Base-by-base conservation (phyloP, 1,140 invertebrate genomes). In the Meloidogyne chitwoodi region DNA sequence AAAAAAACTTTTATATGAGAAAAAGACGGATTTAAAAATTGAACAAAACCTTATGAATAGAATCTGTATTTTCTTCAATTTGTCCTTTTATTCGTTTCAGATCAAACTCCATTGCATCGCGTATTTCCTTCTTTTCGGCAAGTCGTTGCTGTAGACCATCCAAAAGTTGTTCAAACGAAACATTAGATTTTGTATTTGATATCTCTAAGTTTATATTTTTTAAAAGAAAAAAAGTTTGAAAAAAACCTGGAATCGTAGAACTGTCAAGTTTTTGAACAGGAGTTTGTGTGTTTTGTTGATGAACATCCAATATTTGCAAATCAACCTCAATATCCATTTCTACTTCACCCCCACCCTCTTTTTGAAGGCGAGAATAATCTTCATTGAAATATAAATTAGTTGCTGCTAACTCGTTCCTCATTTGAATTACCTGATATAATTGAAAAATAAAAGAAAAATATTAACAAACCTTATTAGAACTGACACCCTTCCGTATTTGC, bases 321-420 rank as follows among this genome's bases (percentile, higher is more conserved):
- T 83, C 82, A 71, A 79, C 76, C 19, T 84, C 82, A 48, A 82
- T 66, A 62, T 80, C 80, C 19, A 79, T 81, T 34, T 77, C 48
- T 10, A 34, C 31, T 68, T 63, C 77, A 12, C 70, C 34, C 10
- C 22, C 24, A 1, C 14, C 70, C 10, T 66, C 41, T 24, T 26
- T 34, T 12, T 74, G 63, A n/a, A 38, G 14, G 5, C 14, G 16
- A 19, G 22, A 16, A 8, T 76, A 74, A 56, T 56, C 6, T 56
- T 56, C 48, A 31, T 19, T n/a, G 27, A 78, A 78, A 34, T 34
- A 62, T 19, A 77, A 79, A 27, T n/a, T 62, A 34, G 68, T 76
- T 22, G 79, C 79, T 31, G 56, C 68, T 41, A 65, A 31, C 24
- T 83, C 81, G 26, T 80, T 63, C 68, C 81, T 68, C 26, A 81